phyloP scores from a whole-genome alignment of 2,797 vertebrate genomes.

The Coregonus ussuriensis region DNA sequence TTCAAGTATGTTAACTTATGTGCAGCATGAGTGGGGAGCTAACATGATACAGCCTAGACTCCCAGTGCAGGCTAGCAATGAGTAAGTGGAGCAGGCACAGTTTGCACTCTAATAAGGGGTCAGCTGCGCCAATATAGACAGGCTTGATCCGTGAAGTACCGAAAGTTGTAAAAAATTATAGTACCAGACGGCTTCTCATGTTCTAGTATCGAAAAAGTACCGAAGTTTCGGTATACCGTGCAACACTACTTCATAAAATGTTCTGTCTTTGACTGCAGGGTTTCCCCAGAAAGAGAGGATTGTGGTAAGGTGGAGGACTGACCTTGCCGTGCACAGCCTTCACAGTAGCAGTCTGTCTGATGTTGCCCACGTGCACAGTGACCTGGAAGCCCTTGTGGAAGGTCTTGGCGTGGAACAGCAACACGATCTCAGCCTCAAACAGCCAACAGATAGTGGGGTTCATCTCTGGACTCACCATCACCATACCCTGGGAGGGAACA shows the following conservation, averaged over 20 bases:
- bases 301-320: slow-evolving; percentile 40
- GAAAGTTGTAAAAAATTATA: background rate
- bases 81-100: background rate
- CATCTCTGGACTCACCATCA: slow-evolving; percentile 99
- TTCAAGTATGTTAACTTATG: too few relatives aligned
- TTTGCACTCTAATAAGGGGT: too few relatives aligned
- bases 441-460: slow-evolving; percentile 95
- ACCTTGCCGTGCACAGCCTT: slow-evolving; percentile 96
- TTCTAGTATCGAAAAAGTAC: background rate
- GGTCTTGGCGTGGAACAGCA: slow-evolving; percentile 95
- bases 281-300: background rate
- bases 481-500: slow-evolving; percentile 86
- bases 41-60: too few relatives aligned
- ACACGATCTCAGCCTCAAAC: slow-evolving; percentile 95
- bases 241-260: background rate
- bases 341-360: slow-evolving; percentile 93
- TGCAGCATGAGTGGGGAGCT: background rate
- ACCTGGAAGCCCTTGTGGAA: slow-evolving; percentile 98
- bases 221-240: too few relatives aligned
- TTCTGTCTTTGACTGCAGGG: background rate
- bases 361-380: slow-evolving; percentile 94
- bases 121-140: too few relatives aligned
- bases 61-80: background rate
- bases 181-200: too few relatives aligned
- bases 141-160: background rate